phyloP scores from a whole-genome alignment of 2,888 invertebrate species.

The Watsonalla binaria region DNA sequence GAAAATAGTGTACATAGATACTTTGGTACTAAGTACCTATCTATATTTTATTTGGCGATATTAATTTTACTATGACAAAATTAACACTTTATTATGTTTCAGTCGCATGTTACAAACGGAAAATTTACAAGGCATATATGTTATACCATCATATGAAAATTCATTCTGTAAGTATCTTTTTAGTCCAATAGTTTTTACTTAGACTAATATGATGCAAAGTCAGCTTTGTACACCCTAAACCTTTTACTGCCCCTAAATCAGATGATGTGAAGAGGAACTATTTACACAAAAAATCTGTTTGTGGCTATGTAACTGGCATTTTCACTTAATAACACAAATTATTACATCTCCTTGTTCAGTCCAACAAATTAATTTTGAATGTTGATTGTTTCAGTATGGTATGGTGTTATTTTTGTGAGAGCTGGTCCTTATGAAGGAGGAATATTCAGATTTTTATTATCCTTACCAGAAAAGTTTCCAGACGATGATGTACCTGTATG shows the following conservation, averaged over 20 bases:
- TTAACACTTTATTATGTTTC: slow-evolving; percentile 41
- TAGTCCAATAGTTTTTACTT: not conserved
- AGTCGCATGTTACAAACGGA: slow-evolving; percentile 92
- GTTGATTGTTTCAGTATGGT: slow-evolving; percentile 86
- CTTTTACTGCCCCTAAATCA: no score
- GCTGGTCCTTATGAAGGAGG: slow-evolving; percentile 94
- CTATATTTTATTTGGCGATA: not conserved
- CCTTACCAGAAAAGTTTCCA: slow-evolving; percentile 93
- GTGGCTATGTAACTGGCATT: no score
- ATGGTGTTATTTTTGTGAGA: slow-evolving; percentile 93
- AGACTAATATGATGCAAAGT: no score
- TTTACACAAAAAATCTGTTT: no score
- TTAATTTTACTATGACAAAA: not conserved
- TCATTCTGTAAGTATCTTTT: slow-evolving; percentile 83
- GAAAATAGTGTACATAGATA: not conserved
- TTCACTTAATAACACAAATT: no score
- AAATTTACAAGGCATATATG: slow-evolving; percentile 92
- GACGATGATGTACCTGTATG: slow-evolving; percentile 90
- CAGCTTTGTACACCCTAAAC: no score
- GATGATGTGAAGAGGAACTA: no score
- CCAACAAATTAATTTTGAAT: not conserved
- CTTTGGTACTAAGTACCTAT: no score
- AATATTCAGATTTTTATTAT: slow-evolving; percentile 92
- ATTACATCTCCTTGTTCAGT: no score
- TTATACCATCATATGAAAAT: slow-evolving; percentile 92